Percentiles rank a stretch among this genome's conserved stretches.
These are phyloP conservation scores for Herminia tarsipennalis DNA, from an alignment of 2,888 invertebrate species.

Conservation along the genomic window DNA sequence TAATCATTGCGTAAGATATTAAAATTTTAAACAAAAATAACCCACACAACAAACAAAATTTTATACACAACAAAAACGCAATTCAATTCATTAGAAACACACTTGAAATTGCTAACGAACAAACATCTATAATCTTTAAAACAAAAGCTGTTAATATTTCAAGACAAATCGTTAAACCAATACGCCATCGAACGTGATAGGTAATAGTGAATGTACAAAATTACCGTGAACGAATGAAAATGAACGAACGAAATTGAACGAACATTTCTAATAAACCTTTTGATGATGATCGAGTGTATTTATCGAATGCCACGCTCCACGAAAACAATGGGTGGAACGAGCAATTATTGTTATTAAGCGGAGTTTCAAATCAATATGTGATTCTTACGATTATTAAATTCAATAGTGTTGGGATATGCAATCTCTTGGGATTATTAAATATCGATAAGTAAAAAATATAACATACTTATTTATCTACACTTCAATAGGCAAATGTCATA, in stretches of 20 bases:
- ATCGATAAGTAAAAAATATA: slow-evolving; percentile 5
- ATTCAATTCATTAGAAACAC: slow-evolving; percentile 2
- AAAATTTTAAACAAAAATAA: too few relatives aligned
- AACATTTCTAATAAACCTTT: slow-evolving; percentile 40
- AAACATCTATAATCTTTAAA: slow-evolving; percentile 12
- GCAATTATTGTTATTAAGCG: slow-evolving; percentile 29
- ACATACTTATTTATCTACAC: too few relatives aligned
- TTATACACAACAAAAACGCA: not conserved
- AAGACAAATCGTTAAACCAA: slow-evolving; percentile 12
- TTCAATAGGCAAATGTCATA: too few relatives aligned
- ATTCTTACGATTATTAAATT: slow-evolving; percentile 30
- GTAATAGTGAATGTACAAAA: slow-evolving; percentile 33
- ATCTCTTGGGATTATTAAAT: not conserved
- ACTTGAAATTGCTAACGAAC: slow-evolving; percentile 1
- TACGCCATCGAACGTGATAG: slow-evolving; percentile 27
- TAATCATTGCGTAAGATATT: too few relatives aligned
- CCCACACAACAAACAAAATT: not conserved
- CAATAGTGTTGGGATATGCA: slow-evolving; percentile 16
- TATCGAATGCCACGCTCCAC: slow-evolving; percentile 45
- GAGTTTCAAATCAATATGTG: slow-evolving; percentile 38
- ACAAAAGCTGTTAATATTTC: slow-evolving; percentile 2
- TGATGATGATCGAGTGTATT: slow-evolving; percentile 37
- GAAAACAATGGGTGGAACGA: slow-evolving; percentile 34
- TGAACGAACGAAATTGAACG: slow-evolving; percentile 17
- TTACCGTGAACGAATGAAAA: slow-evolving; percentile 35